Base-by-base conservation (phyloP, 2,888 invertebrate species). In the Euzetes globulus region DNA sequence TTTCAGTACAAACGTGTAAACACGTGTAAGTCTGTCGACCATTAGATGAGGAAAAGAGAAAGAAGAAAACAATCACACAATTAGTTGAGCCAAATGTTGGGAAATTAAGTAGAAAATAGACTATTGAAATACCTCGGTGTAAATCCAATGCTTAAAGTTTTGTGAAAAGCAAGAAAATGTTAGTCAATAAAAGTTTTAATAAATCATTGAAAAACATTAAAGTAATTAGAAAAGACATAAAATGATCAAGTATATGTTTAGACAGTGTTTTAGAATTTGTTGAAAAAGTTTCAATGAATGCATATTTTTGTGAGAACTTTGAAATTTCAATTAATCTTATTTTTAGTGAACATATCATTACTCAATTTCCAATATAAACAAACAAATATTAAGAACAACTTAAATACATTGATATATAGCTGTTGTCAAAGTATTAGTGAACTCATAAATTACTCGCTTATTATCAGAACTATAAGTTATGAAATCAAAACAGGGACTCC, bases 21-120 rank as follows among this genome's bases (percentile, higher is more conserved):
- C 91, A 90, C 81, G 92, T 92, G 87, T 92, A 92, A 79, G 90
- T 91, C 92, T 92, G 91, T 13, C 11, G 9, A 17, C 0, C 65
- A 0, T n/a, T 50, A 58, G 45, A 33, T 1, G 68, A 37, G 13
- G 19, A 58, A 58, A 60, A 33, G 6, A 22, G 33, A 7, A 60
- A 1, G 9, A 25, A 22, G 58, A 50, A 50, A 50, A 50, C 50
- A 55, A 7, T 17, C 13, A 22, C 9, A 50, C 19, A 50, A 19
- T 50, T 50, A 50, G 50, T 50, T 6, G 27, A 25, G 19, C 17
- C 45, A 55, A 45, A 1, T n/a, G n/a, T 19, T 22, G 29, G 13
- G 27, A 25, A 25, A 27, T 11, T n/a, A 2, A 22, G 22, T 68
- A n/a, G 68, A 33, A 37, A 29, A 5, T 37, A n/a, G 27, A 25